Base-by-base conservation (phyloP, 2,888 invertebrate genomes). In the Orthonevra nobilis region DNA sequence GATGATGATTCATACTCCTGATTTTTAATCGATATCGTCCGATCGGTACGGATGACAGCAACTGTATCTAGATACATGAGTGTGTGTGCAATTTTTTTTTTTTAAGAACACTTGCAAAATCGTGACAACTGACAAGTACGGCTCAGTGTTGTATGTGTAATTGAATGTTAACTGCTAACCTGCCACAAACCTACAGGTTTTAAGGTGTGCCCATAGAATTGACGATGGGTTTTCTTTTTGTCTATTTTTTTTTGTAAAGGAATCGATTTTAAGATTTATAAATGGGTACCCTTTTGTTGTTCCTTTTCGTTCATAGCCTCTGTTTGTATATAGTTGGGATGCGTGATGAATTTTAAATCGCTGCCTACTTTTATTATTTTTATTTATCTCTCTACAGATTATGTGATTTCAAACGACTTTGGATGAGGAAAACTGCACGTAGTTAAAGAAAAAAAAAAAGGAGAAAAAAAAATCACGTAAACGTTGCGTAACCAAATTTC, bases 81-180 rank as follows among this genome's bases (percentile, higher is more conserved):
- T 30, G n/a, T 6, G 7, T 30, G 30, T n/a, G n/a, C 7, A 30
- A 7, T 2, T n/a, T 30, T 7, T 30, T 4, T 30, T n/a, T 30
- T 66, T 73, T 36, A 50, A 73, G 73, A 60, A 74, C 60, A 60
- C 73, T 74, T 74, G 66, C 60, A 46, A 66, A 74, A 74, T 74
- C 73, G 73, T 74, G 73, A 74, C 73, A 74, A 60, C 66, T 74
- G 73, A 74, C 73, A 74, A 60, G 73, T 66, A 46, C 66, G 60
- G 36, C 52, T 74, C 52, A 44, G 19, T 44, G 42, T 36, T 38
- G 14, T 36, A n/a, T 3, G 10, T 34, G 17, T 2, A 14, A n/a
- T n/a, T n/a, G n/a, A n/a, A n/a, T n/a, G n/a, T n/a, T n/a, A n/a
- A n/a, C n/a, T n/a, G n/a, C n/a, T n/a, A n/a, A n/a, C n/a, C n/a